Percentiles rank a stretch among this genome's conserved stretches.
Conservation (phyloP, 2,888 invertebrate genomes). For the Nephrotoma guestfalica region DNA sequence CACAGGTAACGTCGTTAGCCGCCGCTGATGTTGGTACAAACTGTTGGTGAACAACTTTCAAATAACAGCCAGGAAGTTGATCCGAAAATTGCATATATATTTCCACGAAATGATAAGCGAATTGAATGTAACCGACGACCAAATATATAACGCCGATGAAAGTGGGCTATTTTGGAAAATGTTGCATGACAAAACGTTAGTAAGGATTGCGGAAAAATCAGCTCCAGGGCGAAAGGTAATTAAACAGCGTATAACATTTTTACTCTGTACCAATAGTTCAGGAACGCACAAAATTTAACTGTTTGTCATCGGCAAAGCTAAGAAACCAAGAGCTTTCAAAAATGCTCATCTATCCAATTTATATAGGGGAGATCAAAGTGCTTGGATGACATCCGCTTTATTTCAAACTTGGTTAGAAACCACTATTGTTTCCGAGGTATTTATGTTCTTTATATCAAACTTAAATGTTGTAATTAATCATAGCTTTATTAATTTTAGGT, state of each 20-base stretch:
- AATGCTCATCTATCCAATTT: not conserved
- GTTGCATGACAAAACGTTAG: not conserved
- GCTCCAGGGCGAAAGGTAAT: not conserved
- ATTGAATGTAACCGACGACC: slow-evolving; percentile 7
- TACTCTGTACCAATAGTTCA: not conserved
- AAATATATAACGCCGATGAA: slow-evolving; percentile 13
- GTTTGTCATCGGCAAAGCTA: not conserved
- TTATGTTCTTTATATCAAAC: not conserved
- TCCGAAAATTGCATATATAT: too few species aligned
- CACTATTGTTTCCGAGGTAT: not conserved
- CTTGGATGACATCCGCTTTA: not conserved
- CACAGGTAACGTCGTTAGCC: too few species aligned
- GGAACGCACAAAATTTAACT: not conserved
- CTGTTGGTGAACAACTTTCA: too few species aligned
- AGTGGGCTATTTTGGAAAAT: slow-evolving; percentile 2
- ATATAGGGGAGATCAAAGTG: not conserved
- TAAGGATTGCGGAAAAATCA: not conserved
- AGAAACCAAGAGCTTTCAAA: not conserved
- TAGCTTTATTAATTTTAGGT: not conserved
- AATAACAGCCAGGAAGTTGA: too few species aligned
- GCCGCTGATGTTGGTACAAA: too few species aligned
- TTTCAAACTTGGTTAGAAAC: not conserved
- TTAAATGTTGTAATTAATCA: not conserved
- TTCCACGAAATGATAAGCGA: too few species aligned
- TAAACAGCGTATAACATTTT: not conserved